Evolutionary conservation across 2,113 vertebrate genomes (phyloP).

Genomic region (Channa maculata): DNA sequence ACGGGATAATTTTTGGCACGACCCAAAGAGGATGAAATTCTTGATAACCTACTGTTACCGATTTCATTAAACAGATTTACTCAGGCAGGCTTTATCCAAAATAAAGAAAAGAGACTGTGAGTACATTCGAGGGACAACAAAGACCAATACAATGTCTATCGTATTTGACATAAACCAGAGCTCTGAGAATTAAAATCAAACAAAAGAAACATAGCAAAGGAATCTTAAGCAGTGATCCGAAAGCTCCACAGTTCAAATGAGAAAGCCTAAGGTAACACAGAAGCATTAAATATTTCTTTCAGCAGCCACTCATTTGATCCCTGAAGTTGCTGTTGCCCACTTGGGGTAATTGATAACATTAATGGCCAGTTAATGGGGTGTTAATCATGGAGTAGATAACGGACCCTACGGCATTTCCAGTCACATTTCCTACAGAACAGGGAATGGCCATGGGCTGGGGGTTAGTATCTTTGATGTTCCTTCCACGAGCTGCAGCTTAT

Average conservation of each 20-base stretch:
- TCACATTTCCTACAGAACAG: conserved; percentile 36
- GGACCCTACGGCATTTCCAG: conserved; percentile 28
- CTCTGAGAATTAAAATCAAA: conserved; percentile 50
- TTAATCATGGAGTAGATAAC: conserved; percentile 55
- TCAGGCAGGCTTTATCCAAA: too few species aligned
- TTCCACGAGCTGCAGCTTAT: conserved; percentile 65
- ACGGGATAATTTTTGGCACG: too few species aligned
- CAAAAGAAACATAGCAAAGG: conserved; percentile 29
- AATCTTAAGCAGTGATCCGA: conserved; percentile 34
- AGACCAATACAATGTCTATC: not conserved
- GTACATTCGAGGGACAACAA: not conserved
- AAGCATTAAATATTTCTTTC: conserved; percentile 47
- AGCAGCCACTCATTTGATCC: conserved; percentile 15
- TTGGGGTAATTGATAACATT: conserved; percentile 59
- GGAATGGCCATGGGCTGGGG: conserved; percentile 21
- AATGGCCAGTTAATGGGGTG: conserved; percentile 51
- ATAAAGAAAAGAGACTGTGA: too few species aligned
- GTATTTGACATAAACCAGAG: conserved; percentile 29
- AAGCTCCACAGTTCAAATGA: conserved; percentile 34
- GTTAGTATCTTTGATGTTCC: conserved; percentile 67
- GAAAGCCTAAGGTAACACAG: conserved; percentile 11
- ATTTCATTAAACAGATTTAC: too few species aligned
- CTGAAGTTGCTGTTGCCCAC: conserved; percentile 24
- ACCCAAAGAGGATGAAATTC: too few species aligned
- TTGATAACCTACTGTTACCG: too few species aligned